These are phyloP conservation scores for Pagrus major DNA, from an alignment of 2,113 vertebrate species.

Conservation along the genomic window DNA sequence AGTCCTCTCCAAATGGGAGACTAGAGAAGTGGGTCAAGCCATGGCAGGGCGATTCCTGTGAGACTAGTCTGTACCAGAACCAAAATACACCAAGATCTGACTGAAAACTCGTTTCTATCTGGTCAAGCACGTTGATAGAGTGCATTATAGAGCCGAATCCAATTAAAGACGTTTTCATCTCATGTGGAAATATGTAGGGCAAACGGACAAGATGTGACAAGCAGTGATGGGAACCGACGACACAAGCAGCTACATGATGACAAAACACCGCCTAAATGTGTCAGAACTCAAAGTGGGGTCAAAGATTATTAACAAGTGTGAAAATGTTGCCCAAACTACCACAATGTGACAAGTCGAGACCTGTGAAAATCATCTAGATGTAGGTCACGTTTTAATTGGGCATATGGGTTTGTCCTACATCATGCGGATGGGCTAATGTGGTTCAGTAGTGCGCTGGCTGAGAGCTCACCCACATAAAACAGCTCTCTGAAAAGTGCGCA, in stretches of 20 bases:
- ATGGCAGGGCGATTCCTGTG: slow-evolving; percentile 58
- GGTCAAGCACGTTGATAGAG: slow-evolving; percentile 2
- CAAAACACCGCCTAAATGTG: slow-evolving; percentile 1
- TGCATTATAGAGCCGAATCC: background rate
- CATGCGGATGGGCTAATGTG: slow-evolving; percentile 60
- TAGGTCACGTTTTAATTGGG: slow-evolving; percentile 66
- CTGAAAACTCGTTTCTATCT: background rate
- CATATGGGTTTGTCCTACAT: slow-evolving; percentile 57
- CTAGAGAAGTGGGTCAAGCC: slow-evolving; percentile 81
- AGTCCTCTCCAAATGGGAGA: slow-evolving; percentile 58
- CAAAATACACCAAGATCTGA: background rate
- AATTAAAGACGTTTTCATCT: background rate
- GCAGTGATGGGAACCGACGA: slow-evolving; percentile 11
- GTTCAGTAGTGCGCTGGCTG: slow-evolving; percentile 59
- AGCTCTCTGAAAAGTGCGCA: slow-evolving; percentile 72
- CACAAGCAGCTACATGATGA: background rate
- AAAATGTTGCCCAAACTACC: background rate
- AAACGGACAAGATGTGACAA: slow-evolving; percentile 26
- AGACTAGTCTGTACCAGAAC: slow-evolving; percentile 35
- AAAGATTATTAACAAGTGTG: background rate
- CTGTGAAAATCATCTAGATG: slow-evolving; percentile 20
- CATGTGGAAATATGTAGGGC: slow-evolving; percentile 24
- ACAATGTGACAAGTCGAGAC: background rate
- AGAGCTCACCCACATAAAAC: slow-evolving; percentile 66
- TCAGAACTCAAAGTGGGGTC: background rate